Base-by-base conservation (phyloP, 2,797 vertebrate genomes). In the Sylvia borin region DNA sequence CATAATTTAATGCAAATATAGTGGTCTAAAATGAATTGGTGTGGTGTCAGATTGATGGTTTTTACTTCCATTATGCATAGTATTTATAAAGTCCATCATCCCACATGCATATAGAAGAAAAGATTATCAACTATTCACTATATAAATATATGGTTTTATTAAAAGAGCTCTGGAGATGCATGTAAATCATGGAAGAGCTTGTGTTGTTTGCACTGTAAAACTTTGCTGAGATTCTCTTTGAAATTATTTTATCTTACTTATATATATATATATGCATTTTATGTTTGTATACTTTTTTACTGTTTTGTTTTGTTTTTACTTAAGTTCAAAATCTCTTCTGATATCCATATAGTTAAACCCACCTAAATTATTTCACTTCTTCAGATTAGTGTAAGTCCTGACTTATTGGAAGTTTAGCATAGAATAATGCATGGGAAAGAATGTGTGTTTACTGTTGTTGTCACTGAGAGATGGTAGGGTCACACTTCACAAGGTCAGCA, bases 111-210 rank as follows among this genome's bases (percentile, higher is more conserved):
- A 85, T 67, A 70, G 93, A 91, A 87, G 53, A 96, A 96, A 97
- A 95, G 62, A 96, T 97, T 96, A 97, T 97, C 92, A 96, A 16
- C 87, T 94, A 80, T 91, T 91, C 89, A 89, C 70, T 70, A 47
- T 96, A 92, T 21, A 50, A 92, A 66, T 89, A 65, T 90, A 93
- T 87, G 76, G 82, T 88, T 97, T 97, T 74, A 89, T 95, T 93
- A 97, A 96, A 96, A 95, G 70, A 80, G 85, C 88, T 96, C 91
- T 94, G 40, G 60, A 77, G 65, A 88, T 43, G 75, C 65, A 62
- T 51, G 87, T 96, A 97, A 97, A 97, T 97, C 7, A n/a, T 82
- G 54, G 82, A 76, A 94, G 92, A 95, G 75, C 82, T 95, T 85
- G 53, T 92, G 92, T 68, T 71, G 82, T 96, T 97, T 95, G 38